Evolutionary conservation across 1,140 invertebrate species (phyloP).

Genomic region (Apis dorsata): DNA sequence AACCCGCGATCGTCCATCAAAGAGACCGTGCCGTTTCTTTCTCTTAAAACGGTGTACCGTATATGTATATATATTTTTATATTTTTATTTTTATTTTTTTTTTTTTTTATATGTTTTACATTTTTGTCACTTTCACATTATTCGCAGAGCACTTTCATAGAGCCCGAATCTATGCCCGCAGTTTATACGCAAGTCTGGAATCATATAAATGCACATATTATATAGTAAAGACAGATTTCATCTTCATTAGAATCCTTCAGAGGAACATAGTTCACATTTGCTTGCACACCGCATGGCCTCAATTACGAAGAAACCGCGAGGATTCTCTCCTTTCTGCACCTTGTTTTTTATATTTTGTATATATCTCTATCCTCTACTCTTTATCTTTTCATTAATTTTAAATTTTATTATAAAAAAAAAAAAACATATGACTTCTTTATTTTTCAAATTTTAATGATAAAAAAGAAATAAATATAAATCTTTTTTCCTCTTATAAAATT

Average conservation of each 20-base stretch:
- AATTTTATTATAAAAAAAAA: too few relatives aligned
- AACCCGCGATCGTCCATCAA: constrained; percentile 51
- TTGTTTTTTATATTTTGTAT: neutral
- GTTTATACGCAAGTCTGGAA: constrained; percentile 78
- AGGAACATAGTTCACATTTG: constrained; percentile 38
- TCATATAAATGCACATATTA: constrained; percentile 80
- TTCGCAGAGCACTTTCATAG: constrained; percentile 74
- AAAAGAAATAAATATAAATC: too few relatives aligned
- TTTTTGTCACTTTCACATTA: constrained; percentile 54
- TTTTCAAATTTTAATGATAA: too few relatives aligned
- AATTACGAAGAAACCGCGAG: constrained; percentile 47
- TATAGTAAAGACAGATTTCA: constrained; percentile 76
- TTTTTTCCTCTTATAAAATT: too few relatives aligned
- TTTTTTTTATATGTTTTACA: constrained; percentile 38
- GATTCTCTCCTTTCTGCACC: constrained; percentile 53
- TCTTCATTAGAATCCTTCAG: constrained; percentile 61
- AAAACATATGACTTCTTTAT: too few relatives aligned
- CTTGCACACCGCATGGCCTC: constrained; percentile 73
- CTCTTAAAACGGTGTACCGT: constrained; percentile 29
- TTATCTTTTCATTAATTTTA: too few relatives aligned
- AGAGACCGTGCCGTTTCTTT: constrained; percentile 44
- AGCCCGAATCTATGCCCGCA: constrained; percentile 76
- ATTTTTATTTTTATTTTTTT: constrained; percentile 33
- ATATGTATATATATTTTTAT: constrained; percentile 9
- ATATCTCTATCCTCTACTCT: too few relatives aligned